Base-by-base conservation (phyloP, 1,140 invertebrate species). In the Drosophila arizonae region DNA sequence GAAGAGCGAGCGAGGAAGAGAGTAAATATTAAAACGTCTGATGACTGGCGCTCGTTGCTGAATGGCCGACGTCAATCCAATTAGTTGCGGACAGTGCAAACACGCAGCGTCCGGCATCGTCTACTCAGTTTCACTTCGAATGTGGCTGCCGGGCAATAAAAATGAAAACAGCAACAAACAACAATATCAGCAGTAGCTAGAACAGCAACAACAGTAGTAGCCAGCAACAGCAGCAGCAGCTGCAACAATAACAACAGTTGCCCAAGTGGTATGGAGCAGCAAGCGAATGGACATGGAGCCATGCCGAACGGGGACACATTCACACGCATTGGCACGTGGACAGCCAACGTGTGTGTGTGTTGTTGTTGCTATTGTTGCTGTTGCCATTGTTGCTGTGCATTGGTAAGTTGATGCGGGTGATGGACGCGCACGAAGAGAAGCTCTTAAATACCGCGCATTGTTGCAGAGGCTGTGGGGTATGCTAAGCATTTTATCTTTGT, bases 11-110 rank as follows among this genome's bases (percentile, higher is more conserved):
- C 30, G 36, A 51, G 17, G 57, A 52, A 15, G 36, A 52, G 43
- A 41, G 46, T 46, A 66, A 72, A 73, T 50, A 68, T 67, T 46
- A 61, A 68, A 56, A 50, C 43, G 64, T 28, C 63, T 60, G 56
- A 45, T 36, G 45, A 71, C 58, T 71, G 45, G 43, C 50, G 54
- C 36, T 58, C 54, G 36, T 24, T 67, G 13, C 48, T 46, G 54
- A 52, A 58, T 67, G 65, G 66, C 56, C 70, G 58, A 62, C 43
- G 80, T 52, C 80, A 82, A 84, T 82, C 80, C 80, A 82, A 82
- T 82, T 82, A 82, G 80, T 84, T 76, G 81, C 57, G 67, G 80
- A 82, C 80, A 69, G 80, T 82, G 80, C 78, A 82, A 84, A 74
- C 68, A 60, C 26, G 24, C 52, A 43, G 71, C 52, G 17, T 33